Evolutionary conservation across 2,113 vertebrate species (phyloP), one percentile per base, ranked within the genome.

Genomic region (Chionis minor): DNA sequence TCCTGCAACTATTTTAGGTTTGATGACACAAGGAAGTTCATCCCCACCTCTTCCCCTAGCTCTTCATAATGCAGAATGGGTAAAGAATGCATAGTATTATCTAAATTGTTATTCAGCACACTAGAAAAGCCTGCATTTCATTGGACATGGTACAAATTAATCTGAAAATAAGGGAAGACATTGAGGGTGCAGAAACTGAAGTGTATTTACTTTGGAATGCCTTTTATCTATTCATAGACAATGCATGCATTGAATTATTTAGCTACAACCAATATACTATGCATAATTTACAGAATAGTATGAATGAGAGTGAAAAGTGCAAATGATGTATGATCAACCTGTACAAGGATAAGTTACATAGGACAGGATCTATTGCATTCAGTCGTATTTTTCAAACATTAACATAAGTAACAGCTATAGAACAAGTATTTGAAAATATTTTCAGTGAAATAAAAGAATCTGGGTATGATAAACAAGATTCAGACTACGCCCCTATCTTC

Each of bases 41-140:
- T 49, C 5, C 27, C 8, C 6, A 56, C 21, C 5, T 30, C 52
- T 52, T 22, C 2, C 3, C 4, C 1, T 9, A 7, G 2, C 20
- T 73, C 40, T n/a, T 81, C 42, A 33, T 32, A 63, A 84, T 2
- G 4, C 16, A 49, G 33, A 85, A 10, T 12, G 14, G 9, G 16
- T 33, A 71, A 51, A 88, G 21, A 58, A 81, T 2, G 5, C 14
- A 67, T 33, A 42, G 2, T 24, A n/a, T 28, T 23, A 63, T 9
- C 55, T 30, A 1, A 70, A n/a, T 22, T 8, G 14, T 61, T 86
- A 45, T 8, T 56, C 21, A 81, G 30, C 28, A 51, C 13, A 82
- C 8, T 28, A 86, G 56, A 70, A 81, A 54, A 87, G 8, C 11
- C 12, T 74, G 11, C 9, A 18, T 94, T 55, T 59, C 38, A 79